Evolutionary conservation across 2,113 vertebrate species (phyloP).

Genomic region (Camarhynchus parvulus): DNA sequence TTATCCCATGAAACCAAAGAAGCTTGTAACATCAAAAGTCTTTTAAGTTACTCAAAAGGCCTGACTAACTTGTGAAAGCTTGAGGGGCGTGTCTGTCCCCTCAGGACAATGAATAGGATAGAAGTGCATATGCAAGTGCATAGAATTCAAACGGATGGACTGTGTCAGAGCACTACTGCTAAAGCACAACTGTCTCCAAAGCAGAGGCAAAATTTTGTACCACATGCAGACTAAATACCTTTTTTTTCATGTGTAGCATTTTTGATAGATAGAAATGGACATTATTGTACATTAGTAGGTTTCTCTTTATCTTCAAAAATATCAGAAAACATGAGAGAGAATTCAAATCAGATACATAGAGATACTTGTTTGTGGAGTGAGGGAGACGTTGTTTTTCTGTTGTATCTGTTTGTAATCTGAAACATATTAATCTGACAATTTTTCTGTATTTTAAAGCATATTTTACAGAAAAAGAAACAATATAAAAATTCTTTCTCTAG

Average conservation of each 20-base stretch:
- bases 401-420: not conserved
- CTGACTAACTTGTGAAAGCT: not conserved
- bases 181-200: not conserved
- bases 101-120: not conserved
- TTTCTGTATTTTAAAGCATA: not conserved
- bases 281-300: not conserved
- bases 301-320: not conserved
- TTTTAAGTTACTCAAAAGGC: not conserved
- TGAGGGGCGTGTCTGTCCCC: not conserved
- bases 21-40: not conserved
- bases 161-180: not conserved
- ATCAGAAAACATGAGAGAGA: not conserved
- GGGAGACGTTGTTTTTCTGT: not conserved
- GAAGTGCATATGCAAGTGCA: not conserved
- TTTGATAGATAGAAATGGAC: not conserved
- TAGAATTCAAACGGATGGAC: not conserved
- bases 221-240: not conserved
- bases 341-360: not conserved
- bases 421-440: not conserved
- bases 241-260: not conserved
- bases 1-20: not conserved
- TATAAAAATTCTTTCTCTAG: not conserved
- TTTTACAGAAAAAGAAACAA: not conserved
- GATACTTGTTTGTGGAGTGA: not conserved
- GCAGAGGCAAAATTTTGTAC: not conserved